Conservation (phyloP, 2,888 invertebrate species). For the Drosophila anomelani region DNA sequence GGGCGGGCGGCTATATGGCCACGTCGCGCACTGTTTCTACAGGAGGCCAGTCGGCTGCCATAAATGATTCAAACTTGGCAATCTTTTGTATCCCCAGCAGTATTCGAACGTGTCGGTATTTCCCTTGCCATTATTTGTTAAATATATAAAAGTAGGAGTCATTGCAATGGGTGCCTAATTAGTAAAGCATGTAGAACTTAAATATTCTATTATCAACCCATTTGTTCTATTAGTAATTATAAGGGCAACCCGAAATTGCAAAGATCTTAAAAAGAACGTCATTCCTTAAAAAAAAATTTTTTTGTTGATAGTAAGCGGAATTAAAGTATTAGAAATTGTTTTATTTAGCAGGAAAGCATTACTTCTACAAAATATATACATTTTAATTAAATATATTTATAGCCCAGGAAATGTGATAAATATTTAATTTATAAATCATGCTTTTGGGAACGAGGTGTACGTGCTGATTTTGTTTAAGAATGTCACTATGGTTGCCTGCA, state of each 20-base stretch:
- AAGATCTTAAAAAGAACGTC: background rate
- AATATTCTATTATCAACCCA: background rate
- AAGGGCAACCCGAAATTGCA: background rate
- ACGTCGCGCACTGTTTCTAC: constrained; percentile 45
- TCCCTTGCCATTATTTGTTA: constrained; percentile 33
- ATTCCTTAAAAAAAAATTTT: background rate
- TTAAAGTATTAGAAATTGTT: background rate
- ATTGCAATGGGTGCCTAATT: constrained; percentile 14
- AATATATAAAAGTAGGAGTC: constrained; percentile 4
- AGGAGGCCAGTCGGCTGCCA: background rate
- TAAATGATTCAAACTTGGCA: constrained; percentile 32
- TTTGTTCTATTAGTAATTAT: background rate
- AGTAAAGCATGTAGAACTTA: constrained; percentile 16
- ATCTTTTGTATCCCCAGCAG: constrained; percentile 38
- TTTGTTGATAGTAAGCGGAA: background rate
- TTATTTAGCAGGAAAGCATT: too few relatives aligned
- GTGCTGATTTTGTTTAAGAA: constrained; percentile 2
- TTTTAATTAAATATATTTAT: background rate
- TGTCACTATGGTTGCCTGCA: background rate
- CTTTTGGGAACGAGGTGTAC: background rate
- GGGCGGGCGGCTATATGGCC: constrained; percentile 23
- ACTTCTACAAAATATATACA: background rate
- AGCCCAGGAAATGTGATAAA: background rate
- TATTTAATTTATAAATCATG: background rate
- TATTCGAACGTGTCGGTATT: constrained; percentile 59